Percentiles rank a stretch among this genome's conserved stretches.
These are phyloP conservation scores for Trogon surrucura DNA, from an alignment of 2,113 vertebrate genomes.

Conservation along the genomic window DNA sequence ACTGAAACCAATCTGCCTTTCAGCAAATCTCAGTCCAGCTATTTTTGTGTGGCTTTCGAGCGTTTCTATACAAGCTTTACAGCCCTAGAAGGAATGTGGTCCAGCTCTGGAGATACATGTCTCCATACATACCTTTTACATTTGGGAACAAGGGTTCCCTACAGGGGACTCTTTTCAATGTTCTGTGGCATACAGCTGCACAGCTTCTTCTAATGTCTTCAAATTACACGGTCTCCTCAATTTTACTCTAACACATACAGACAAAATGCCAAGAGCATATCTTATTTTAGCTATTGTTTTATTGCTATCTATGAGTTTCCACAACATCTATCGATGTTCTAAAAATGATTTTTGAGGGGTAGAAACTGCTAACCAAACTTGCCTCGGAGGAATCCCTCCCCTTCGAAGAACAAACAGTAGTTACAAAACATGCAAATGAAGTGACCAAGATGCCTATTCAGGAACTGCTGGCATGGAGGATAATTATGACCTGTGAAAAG, in stretches of 20 bases:
- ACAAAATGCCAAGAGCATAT: not conserved
- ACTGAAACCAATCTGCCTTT: not conserved
- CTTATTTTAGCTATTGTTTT: not conserved
- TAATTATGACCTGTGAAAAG: constrained; percentile 58
- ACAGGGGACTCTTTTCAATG: not conserved
- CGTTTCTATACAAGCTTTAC: not conserved
- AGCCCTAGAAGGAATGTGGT: not conserved
- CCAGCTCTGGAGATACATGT: not conserved
- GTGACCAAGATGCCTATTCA: constrained; percentile 19
- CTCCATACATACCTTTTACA: not conserved
- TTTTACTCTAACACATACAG: not conserved
- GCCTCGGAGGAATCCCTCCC: constrained; percentile 11
- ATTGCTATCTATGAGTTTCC: not conserved
- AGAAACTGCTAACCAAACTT: not conserved
- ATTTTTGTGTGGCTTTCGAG: not conserved
- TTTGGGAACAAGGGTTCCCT: not conserved
- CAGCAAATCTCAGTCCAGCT: not conserved
- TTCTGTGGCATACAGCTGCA: not conserved
- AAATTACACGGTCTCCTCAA: not conserved
- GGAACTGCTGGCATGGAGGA: not conserved
- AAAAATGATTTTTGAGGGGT: not conserved
- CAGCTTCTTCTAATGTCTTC: not conserved
- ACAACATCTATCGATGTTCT: not conserved
- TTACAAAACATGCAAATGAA: not conserved
- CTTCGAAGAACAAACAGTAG: not conserved